Evolutionary conservation across 2,888 invertebrate genomes (phyloP), one percentile per base, ranked within the genome.

Genomic region (Siphlonurus alternatus): DNA sequence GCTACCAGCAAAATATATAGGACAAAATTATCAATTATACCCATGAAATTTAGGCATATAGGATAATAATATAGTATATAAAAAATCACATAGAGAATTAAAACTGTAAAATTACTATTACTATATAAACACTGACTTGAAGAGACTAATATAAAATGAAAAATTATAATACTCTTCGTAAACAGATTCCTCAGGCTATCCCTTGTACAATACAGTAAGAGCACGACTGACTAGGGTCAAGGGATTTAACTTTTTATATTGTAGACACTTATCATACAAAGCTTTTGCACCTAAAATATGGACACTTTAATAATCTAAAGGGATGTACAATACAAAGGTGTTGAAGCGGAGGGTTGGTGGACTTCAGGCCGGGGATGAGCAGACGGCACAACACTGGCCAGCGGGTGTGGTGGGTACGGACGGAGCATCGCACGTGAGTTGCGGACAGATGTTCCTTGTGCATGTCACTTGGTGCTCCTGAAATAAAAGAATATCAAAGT

Each of bases 381-480:
- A 79, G 62, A 73, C 73, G 61, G 77, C 75, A 69, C 79, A 79
- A 67, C 79, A 79, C 64, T 75, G 74, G 66, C 74, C 75, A 1
- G 76, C 7, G 22, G 7, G 56, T n/a, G 56, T 56, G 5, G 22
- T 56, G 56, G 56, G 19, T 56, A 56, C 56, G 7, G n/a, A 22
- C 1, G 76, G 76, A 18, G 73, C 71, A 63, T 72, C 70, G 69
- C 79, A 79, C 53, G 71, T 71, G 0, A 75, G 67, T 25, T 73
- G 70, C 5, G 75, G 73, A 67, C 80, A 80, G 64, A 73, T 74
- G 65, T 77, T 73, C 62, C 74, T 75, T 66, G 75, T 73, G 65
- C 80, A 80, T 51, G 75, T 77, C 2, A 79, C 74, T 69, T 78
- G 77, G 19, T 74, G 74, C 64, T 75, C 75, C 72, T 74, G 68